Base-by-base conservation (phyloP, 2,888 invertebrate species). In the Cataglyphis altisquamis region DNA sequence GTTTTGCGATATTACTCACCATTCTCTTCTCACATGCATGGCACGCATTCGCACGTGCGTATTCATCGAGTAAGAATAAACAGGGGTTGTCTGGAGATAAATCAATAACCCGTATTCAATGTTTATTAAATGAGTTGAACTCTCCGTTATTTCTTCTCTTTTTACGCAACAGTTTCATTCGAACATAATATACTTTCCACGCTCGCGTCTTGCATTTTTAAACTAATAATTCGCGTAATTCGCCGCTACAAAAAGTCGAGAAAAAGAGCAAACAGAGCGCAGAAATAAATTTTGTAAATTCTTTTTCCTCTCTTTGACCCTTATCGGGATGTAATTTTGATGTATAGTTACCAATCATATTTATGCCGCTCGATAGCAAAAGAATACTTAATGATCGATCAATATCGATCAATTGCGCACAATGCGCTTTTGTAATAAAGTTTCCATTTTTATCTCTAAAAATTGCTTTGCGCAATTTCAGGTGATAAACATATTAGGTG, bases 401-500 rank as follows among this genome's bases (percentile, higher is more conserved):
- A 18, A 48, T 48, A 6, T 48, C 18, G 18, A 48, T 48, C 48
- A 48, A 48, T 48, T 48, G 18, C 48, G 48, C n/a, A 1, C 48
- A 18, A n/a, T 48, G 48, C 48, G 8, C 3, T 48, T 48, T 48
- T 18, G n/a, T n/a, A 48, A 48, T 48, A 5, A 48, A 48, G 18
- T 48, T 48, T 18, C 6, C n/a, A 48, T 48, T n/a, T n/a, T 52
- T 52, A 52, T 25, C 25, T 1, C 8, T 52, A 52, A 8, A 45
- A 45, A 45, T n/a, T 52, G 48, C n/a, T n/a, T 18, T 1, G 18
- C 0, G 12, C 32, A 85, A 9, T 41, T 62, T n/a, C 48, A 82
- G 10, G 41, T 78, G 0, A 78, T 86, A 64, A 60, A 78, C 0
- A 21, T 57, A 21, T 25, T 82, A 8, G 52, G 82, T 64, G 32